A percentile compares a stretch with the other conserved stretches of the same genome.
phyloP scores from a whole-genome alignment of 1,140 invertebrate species.

The Lepeophtheirus salmonis region DNA sequence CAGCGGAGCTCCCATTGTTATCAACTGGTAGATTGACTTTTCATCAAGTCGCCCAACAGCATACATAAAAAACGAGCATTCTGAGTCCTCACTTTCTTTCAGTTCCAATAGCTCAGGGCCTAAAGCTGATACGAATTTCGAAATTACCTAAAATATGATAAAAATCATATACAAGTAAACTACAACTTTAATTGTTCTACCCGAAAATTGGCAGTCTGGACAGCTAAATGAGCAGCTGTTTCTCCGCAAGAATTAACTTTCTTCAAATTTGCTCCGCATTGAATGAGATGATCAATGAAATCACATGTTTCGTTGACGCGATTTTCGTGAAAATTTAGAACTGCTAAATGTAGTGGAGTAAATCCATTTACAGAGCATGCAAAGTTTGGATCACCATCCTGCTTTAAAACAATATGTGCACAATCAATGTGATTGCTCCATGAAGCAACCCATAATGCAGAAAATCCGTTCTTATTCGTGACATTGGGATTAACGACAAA shows the following conservation, averaged over 20 bases:
- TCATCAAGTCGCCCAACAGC: slow-evolving; percentile 8
- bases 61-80: not conserved
- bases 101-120: not conserved
- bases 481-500: slow-evolving; percentile 10
- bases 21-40: slow-evolving; percentile 1
- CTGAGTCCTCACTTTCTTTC: not conserved
- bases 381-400: not conserved
- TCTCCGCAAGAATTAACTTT: not conserved
- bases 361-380: not conserved
- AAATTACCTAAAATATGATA: not conserved
- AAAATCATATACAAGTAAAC: not conserved
- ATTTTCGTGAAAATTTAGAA: not conserved
- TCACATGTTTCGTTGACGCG: slow-evolving; percentile 4
- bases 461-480: slow-evolving; percentile 9
- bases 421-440: slow-evolving; percentile 1
- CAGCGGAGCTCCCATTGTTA: not conserved
- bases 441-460: not conserved
- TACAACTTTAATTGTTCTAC: not conserved
- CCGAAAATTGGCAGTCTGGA: slow-evolving; percentile 2
- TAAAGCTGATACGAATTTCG: not conserved
- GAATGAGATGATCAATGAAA: slow-evolving; percentile 6
- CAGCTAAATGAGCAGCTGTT: not conserved
- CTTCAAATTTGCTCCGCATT: not conserved
- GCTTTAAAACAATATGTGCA: not conserved
- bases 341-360: slow-evolving; percentile 8